Base-by-base conservation (phyloP, 2,888 invertebrate species). In the Galerucella pusilla region DNA sequence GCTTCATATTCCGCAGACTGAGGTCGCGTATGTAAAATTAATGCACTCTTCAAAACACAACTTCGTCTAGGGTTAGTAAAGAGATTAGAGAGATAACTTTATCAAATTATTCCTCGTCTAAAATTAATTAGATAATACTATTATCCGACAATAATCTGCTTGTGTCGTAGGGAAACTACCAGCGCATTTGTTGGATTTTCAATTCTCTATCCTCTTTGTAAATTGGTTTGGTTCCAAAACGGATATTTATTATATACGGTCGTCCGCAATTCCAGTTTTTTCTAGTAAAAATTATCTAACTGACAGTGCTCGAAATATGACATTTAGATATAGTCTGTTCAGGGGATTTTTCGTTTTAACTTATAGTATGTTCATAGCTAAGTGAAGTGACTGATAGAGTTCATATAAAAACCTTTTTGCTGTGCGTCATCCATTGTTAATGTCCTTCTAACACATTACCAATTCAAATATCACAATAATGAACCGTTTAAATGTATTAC, bases 1-100 rank as follows among this genome's bases (percentile, higher is more conserved):
- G n/a, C n/a, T 52, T 52, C 52, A n/a, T 52, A 52, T 52, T 52
- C 52, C n/a, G 2, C 6, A 52, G n/a, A 52, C 52, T n/a, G 52
- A 52, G 16, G 16, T 16, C 57, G 6, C 1, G 20, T 57, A 57
- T 57, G 20, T 57, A 9, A 10, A 16, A 57, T 57, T 16, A 20
- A 57, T 57, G 57, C 57, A 54, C n/a, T 61, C 61, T 25, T 28
- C 25, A 63, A 14, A 63, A n/a, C 12, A 63, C 28, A 63, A 42
- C 42, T 42, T 28, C 11, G 60, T 28, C 28, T 42, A 42, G 42
- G 12, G 42, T 63, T 63, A 42, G 61, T 63, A 14, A 63, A 42
- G 63, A 42, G 63, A 63, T 63, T 63, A 63, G 6, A 63, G 35
- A 63, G 63, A 63, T 42, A 63, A 20, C 63, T 63, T 63, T 63